Conservation (phyloP, 2,797 vertebrate genomes). For the Eulemur rubriventer region DNA sequence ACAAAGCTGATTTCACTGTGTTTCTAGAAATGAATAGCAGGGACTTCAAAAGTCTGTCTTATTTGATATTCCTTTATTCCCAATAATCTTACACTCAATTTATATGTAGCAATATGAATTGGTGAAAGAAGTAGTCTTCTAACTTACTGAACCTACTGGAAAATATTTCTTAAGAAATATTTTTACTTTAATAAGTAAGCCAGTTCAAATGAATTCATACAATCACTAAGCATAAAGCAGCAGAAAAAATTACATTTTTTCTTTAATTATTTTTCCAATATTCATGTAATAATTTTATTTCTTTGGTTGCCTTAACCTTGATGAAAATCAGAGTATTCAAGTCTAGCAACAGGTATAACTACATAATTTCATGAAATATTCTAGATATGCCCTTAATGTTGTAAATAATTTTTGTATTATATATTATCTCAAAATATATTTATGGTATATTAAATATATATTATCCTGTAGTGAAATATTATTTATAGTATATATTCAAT, state of each 20-base stretch:
- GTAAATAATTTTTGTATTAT: neutral
- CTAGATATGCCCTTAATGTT: neutral
- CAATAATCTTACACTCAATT: neutral
- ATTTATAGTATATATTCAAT: neutral
- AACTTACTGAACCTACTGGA: neutral
- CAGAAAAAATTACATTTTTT: neutral
- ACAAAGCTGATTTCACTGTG: neutral
- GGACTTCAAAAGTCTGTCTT: neutral
- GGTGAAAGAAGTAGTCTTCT: neutral
- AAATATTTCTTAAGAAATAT: neutral
- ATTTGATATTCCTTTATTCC: neutral
- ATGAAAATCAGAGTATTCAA: neutral
- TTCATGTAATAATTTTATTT: neutral
- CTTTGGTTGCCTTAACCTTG: neutral
- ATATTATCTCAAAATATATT: neutral
- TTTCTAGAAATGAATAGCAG: neutral
- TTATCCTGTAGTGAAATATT: neutral
- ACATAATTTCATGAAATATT: neutral
- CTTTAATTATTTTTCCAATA: neutral
- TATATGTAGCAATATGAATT: neutral
- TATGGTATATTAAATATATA: neutral
- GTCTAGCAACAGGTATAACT: fast-evolving
- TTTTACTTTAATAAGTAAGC: neutral
- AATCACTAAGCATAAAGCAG: neutral
- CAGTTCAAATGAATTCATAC: neutral